These are phyloP conservation scores for Luperina nickerlii DNA, from an alignment of 2,888 invertebrate species.

Conservation along the genomic window DNA sequence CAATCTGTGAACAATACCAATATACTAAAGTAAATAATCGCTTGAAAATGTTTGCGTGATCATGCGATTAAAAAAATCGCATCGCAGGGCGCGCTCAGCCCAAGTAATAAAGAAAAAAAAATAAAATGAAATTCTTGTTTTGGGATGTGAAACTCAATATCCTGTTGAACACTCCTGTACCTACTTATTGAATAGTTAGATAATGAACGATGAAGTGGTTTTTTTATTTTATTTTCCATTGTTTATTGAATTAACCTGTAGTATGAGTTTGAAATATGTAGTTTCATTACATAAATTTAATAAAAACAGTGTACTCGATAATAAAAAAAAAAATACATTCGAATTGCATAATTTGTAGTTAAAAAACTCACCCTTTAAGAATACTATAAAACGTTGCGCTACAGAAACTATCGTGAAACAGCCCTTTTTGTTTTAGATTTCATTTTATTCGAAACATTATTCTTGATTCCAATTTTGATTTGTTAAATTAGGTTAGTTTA, in stretches of 20 bases:
- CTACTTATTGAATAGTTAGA: background rate
- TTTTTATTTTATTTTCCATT: slow-evolving; percentile 26
- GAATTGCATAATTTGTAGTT: slow-evolving; percentile 28
- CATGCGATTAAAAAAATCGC: background rate
- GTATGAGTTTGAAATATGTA: slow-evolving; percentile 39
- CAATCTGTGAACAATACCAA: background rate
- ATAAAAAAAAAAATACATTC: slow-evolving; percentile 31
- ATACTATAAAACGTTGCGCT: slow-evolving; percentile 19
- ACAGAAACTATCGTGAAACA: slow-evolving; percentile 16
- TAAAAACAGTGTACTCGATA: slow-evolving; percentile 44
- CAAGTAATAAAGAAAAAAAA: background rate
- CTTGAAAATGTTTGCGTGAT: background rate
- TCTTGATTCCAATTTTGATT: slow-evolving; percentile 55
- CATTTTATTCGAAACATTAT: slow-evolving; percentile 43
- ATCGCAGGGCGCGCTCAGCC: background rate
- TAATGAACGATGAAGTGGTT: slow-evolving; percentile 21
- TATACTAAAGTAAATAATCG: background rate
- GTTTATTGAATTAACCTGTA: slow-evolving; percentile 35
- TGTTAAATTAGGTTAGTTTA: slow-evolving; percentile 68
- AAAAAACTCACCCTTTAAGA: slow-evolving; percentile 16
- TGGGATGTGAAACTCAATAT: background rate
- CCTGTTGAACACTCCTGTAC: background rate
- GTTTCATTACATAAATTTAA: slow-evolving; percentile 32
- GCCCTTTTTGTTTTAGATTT: slow-evolving; percentile 36
- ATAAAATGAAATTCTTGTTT: background rate